Evolutionary conservation across 2,888 invertebrate genomes (phyloP).

Genomic region (Perdita meconis): DNA sequence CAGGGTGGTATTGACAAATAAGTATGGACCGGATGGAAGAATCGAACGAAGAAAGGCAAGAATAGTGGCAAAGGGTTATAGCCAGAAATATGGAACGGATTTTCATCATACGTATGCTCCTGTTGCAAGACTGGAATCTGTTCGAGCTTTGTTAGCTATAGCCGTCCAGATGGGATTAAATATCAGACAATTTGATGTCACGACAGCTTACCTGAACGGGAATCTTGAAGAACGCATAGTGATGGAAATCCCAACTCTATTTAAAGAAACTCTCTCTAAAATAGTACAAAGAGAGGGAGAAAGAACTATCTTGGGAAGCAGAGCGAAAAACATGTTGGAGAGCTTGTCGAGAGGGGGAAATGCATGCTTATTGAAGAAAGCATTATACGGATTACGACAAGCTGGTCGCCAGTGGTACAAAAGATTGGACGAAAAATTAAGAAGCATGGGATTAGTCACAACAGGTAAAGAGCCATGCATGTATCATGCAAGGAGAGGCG

Average conservation of each 20-base stretch:
- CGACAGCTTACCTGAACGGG: slow-evolving; percentile 21
- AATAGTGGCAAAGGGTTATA: slow-evolving; percentile 33
- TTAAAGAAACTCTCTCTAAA: not conserved
- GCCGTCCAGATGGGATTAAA: not conserved
- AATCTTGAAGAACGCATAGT: slow-evolving; percentile 20
- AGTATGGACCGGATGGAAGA: slow-evolving; percentile 21
- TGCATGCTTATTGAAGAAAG: slow-evolving; percentile 3
- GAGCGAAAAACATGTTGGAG: not conserved
- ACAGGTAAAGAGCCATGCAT: slow-evolving; percentile 14
- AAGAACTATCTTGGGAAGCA: not conserved
- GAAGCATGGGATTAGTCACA: not conserved
- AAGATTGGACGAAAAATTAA: slow-evolving; percentile 1
- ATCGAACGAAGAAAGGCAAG: slow-evolving; percentile 34
- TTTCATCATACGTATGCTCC: slow-evolving; percentile 44
- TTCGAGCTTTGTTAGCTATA: not conserved
- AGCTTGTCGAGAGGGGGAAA: not conserved
- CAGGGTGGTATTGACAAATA: slow-evolving; percentile 36
- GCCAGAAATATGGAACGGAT: slow-evolving; percentile 25
- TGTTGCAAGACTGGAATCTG: slow-evolving; percentile 22
- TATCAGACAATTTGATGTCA: slow-evolving; percentile 17
- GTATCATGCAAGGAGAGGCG: not conserved
- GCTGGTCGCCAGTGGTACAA: slow-evolving; percentile 28
- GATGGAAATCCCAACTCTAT: slow-evolving; percentile 20
- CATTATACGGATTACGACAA: slow-evolving; percentile 31
- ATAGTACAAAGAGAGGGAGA: not conserved